A percentile compares a stretch with the other conserved stretches of the same genome.
These are phyloP conservation scores for Andricus grossulariae DNA, from an alignment of 1,140 invertebrate genomes.

Conservation along the genomic window DNA sequence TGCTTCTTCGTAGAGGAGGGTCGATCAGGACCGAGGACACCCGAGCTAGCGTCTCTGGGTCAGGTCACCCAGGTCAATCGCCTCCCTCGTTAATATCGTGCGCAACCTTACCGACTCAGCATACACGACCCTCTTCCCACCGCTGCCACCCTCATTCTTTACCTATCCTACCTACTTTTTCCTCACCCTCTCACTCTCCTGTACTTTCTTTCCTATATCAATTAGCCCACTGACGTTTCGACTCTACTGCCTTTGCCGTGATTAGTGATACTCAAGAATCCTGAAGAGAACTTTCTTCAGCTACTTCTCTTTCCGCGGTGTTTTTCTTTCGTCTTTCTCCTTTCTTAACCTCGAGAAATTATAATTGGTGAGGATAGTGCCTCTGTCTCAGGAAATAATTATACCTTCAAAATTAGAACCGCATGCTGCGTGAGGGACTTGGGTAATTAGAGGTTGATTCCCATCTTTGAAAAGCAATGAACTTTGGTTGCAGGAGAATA, in stretches of 20 bases:
- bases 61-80: constrained; percentile 68
- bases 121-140: constrained; percentile 40
- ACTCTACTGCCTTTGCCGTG: constrained; percentile 1
- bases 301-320: not conserved
- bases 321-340: not conserved
- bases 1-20: constrained; percentile 34
- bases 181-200: constrained; percentile 37
- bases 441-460: not conserved
- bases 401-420: not conserved
- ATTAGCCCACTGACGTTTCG: constrained; percentile 41
- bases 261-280: constrained; percentile 26
- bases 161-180: constrained; percentile 32
- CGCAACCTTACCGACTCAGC: constrained; percentile 50
- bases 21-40: constrained; percentile 50
- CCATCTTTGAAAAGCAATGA: constrained; percentile 1
- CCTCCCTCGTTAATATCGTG: constrained; percentile 62
- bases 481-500: not conserved
- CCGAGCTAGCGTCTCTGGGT: constrained; percentile 59
- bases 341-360: not conserved
- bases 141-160: constrained; percentile 38
- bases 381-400: not conserved
- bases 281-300: not conserved
- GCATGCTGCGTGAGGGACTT: not conserved
- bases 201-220: constrained; percentile 46
- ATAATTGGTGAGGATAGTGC: constrained; percentile 19